Percentiles rank a stretch among this genome's conserved stretches.
Evolutionary conservation across 2,113 vertebrate genomes (phyloP).

Genomic region (Cheirogaleus medius): DNA sequence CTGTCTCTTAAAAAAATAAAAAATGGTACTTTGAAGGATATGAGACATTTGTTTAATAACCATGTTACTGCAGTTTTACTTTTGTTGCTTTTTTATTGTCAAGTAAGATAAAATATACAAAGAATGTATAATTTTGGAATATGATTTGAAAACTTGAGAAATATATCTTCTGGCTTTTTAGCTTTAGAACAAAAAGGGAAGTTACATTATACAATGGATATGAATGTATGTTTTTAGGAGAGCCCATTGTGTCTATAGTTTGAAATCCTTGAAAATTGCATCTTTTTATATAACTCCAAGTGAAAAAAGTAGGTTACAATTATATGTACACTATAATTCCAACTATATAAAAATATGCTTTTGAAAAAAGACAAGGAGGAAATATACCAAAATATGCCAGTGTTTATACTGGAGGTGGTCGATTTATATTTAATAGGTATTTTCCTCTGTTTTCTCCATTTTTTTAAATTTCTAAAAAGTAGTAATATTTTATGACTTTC

Average conservation of each 20-base stretch:
- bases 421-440: not conserved
- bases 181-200: constrained; percentile 9
- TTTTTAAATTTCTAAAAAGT: constrained; percentile 46
- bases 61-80: not conserved
- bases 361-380: constrained; percentile 47
- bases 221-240: constrained; percentile 21
- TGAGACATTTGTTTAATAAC: not conserved
- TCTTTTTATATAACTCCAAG: constrained; percentile 25
- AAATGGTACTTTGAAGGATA: not conserved
- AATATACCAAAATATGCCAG: constrained; percentile 32
- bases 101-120: not conserved
- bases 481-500: not conserved
- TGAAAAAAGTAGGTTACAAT: constrained; percentile 2
- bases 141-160: constrained; percentile 35
- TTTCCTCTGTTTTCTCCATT: not conserved
- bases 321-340: not conserved
- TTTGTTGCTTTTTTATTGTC: not conserved
- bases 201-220: not conserved
- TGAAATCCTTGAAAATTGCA: not conserved
- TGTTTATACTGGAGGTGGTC: not conserved
- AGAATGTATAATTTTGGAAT: constrained; percentile 18
- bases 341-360: constrained; percentile 40
- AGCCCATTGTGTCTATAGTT: not conserved
- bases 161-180: not conserved
- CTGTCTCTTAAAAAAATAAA: too few species aligned